These are phyloP conservation scores for Cyanistes caeruleus DNA, from an alignment of 2,113 vertebrate genomes.

Conservation along the genomic window DNA sequence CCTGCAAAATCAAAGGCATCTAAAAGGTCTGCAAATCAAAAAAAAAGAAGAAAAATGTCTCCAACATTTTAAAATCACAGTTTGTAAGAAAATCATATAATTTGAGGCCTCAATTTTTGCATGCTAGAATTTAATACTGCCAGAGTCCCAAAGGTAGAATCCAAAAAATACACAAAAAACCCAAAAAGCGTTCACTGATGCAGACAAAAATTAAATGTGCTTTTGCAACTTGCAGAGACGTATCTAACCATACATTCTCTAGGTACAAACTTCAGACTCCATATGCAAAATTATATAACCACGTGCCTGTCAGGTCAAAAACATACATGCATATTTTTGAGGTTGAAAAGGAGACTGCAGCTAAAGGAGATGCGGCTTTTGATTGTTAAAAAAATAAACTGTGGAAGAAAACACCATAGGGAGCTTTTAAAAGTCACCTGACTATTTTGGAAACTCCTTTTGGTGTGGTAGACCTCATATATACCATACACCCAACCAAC, in stretches of 20 bases:
- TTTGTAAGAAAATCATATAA: not conserved
- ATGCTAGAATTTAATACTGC: not conserved
- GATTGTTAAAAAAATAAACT: not conserved
- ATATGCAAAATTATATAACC: not conserved
- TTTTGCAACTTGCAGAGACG: not conserved
- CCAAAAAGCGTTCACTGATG: not conserved
- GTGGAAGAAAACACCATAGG: not conserved
- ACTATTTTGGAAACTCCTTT: slow-evolving; percentile 10
- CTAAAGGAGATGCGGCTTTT: not conserved
- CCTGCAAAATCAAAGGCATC: not conserved
- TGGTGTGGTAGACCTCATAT: not conserved
- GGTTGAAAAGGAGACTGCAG: not conserved
- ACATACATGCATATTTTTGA: not conserved
- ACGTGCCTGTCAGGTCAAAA: not conserved
- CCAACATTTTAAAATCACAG: not conserved
- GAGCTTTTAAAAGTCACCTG: slow-evolving; percentile 4
- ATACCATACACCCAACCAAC: not conserved
- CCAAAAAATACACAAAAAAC: not conserved
- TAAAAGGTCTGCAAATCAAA: not conserved
- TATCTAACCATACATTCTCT: not conserved
- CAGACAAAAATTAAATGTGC: not conserved
- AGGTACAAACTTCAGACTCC: not conserved
- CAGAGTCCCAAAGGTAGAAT: not conserved
- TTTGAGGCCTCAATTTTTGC: not conserved
- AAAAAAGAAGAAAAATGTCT: not conserved